phyloP scores from a whole-genome alignment of 1,140 invertebrate species.

The Bactericera cockerelli region DNA sequence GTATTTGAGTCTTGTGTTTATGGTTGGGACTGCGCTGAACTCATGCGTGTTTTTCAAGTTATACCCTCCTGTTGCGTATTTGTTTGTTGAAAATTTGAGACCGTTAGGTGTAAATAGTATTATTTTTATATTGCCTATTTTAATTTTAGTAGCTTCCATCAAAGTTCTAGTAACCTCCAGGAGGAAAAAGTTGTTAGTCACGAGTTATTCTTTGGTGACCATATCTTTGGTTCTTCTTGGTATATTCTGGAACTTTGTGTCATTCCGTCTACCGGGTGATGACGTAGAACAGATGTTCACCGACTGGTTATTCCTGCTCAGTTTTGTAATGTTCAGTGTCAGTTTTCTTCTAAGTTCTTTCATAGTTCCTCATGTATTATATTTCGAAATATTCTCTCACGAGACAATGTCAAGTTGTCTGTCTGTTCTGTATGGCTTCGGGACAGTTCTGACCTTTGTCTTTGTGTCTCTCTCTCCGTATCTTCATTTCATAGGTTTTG shows the following conservation, averaged over 20 bases:
- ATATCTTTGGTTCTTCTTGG: not conserved
- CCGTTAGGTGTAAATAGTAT: not conserved
- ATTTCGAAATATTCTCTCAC: conserved; percentile 2
- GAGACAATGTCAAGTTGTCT: not conserved
- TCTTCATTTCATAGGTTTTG: not conserved
- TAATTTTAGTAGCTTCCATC: not conserved
- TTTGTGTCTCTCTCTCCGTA: not conserved
- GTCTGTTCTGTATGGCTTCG: not conserved
- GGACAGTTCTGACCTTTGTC: not conserved
- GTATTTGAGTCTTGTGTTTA: not conserved
- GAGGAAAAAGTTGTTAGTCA: not conserved
- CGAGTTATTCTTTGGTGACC: not conserved
- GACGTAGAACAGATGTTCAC: not conserved
- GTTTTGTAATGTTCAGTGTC: not conserved
- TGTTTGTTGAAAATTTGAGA: not conserved
- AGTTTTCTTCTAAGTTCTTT: not conserved
- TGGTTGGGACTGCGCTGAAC: not conserved
- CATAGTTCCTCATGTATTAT: not conserved
- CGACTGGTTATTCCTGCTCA: not conserved
- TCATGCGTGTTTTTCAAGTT: not conserved
- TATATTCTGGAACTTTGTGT: not conserved
- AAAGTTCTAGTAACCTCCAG: not conserved
- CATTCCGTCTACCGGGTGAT: not conserved
- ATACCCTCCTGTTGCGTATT: not conserved
- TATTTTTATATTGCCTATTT: not conserved